Conservation (phyloP, 2,888 invertebrate species). For the Bhutanitis thaidina region DNA sequence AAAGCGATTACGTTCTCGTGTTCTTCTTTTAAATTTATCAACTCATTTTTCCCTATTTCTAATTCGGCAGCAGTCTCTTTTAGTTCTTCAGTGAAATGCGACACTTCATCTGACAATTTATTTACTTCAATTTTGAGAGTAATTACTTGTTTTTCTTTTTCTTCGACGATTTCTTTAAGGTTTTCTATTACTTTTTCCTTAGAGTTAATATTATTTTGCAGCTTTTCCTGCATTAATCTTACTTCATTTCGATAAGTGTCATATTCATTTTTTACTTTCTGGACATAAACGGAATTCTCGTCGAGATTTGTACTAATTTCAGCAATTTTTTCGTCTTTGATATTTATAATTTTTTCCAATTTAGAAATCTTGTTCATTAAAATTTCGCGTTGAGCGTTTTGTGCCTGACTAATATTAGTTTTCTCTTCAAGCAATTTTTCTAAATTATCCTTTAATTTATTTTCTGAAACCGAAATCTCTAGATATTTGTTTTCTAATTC, state of each 20-base stretch:
- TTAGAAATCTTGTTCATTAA: conserved; percentile 33
- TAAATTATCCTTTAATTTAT: conserved; percentile 27
- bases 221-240: conserved; percentile 51
- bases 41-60: conserved; percentile 58
- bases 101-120: conserved; percentile 44
- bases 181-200: conserved; percentile 53
- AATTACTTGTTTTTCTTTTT: conserved; percentile 56
- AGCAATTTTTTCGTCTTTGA: conserved; percentile 36
- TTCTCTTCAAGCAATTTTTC: conserved; percentile 35
- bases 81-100: conserved; percentile 51
- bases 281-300: conserved; percentile 32
- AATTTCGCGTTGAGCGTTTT: conserved; percentile 33
- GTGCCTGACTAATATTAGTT: conserved; percentile 31
- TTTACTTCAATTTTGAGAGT: conserved; percentile 58
- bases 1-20: conserved; percentile 42
- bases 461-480: background rate
- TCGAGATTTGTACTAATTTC: conserved; percentile 33
- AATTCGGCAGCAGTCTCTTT: conserved; percentile 55
- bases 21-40: conserved; percentile 48
- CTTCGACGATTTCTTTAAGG: conserved; percentile 46
- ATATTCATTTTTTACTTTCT: conserved; percentile 56
- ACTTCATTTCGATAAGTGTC: conserved; percentile 64
- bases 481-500: conserved; percentile 28
- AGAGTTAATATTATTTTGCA: conserved; percentile 54
- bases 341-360: conserved; percentile 33